phyloP scores from a whole-genome alignment of 2,113 vertebrate genomes.

The Antigone vipio region DNA sequence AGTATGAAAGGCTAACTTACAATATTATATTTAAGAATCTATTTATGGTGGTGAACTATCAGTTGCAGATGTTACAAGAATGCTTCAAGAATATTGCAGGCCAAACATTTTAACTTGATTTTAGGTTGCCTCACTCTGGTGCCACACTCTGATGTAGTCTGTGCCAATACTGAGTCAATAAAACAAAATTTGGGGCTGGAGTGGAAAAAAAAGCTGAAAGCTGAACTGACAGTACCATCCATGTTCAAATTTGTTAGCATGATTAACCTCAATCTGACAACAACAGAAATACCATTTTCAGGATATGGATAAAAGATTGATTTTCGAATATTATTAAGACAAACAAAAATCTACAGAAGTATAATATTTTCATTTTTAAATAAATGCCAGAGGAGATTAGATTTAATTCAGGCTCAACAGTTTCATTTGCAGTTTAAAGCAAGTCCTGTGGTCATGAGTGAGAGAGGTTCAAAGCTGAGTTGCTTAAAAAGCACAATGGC shows the following conservation, averaged over 20 bases:
- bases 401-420: neutral
- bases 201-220: neutral
- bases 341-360: neutral
- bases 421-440: neutral
- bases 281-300: neutral
- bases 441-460: neutral
- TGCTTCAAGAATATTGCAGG: neutral
- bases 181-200: neutral
- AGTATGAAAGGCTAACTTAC: neutral
- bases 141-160: neutral
- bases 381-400: neutral
- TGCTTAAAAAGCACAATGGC: neutral
- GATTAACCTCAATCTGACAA: neutral
- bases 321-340: neutral
- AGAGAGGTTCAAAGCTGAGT: neutral
- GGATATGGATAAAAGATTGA: neutral
- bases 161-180: neutral
- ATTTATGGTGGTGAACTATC: neutral
- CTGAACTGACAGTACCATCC: neutral
- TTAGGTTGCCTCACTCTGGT: neutral
- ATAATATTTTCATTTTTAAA: neutral
- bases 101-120: neutral
- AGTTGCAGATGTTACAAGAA: neutral
- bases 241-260: neutral
- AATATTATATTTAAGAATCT: neutral